A percentile compares a stretch with the other conserved stretches of the same genome.
These are phyloP conservation scores for Sminthurides aquaticus DNA, from an alignment of 2,888 invertebrate species.

Conservation along the genomic window DNA sequence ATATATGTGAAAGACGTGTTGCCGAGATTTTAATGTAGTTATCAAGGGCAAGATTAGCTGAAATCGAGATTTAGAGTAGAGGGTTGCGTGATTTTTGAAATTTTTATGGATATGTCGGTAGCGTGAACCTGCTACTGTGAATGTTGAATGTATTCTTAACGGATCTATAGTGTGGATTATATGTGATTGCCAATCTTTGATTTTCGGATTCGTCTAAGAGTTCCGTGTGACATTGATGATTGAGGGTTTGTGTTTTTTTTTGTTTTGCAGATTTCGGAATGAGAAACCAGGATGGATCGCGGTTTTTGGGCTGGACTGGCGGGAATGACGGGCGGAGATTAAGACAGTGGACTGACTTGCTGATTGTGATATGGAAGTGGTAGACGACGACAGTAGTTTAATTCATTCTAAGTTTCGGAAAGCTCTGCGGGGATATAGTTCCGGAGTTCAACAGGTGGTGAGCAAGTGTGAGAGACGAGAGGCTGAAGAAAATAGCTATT, in stretches of 20 bases:
- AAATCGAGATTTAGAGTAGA: too few relatives aligned
- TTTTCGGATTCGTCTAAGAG: too few relatives aligned
- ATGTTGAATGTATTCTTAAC: too few relatives aligned
- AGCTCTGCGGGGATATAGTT: slow-evolving; percentile 35
- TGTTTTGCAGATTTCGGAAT: slow-evolving; percentile 32
- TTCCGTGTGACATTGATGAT: too few relatives aligned
- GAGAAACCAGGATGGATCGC: slow-evolving; percentile 21
- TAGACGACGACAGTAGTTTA: slow-evolving; percentile 38
- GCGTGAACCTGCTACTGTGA: too few relatives aligned
- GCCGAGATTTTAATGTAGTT: too few relatives aligned
- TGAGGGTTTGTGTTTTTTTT: slow-evolving; percentile 13
- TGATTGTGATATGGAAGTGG: slow-evolving; percentile 40
- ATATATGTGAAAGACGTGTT: too few relatives aligned
- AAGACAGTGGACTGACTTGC: slow-evolving; percentile 16
- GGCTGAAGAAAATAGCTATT: background rate
- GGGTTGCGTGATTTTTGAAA: too few relatives aligned
- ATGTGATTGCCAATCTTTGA: too few relatives aligned
- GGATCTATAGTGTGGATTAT: too few relatives aligned
- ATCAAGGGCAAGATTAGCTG: too few relatives aligned
- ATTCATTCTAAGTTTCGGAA: slow-evolving; percentile 43
- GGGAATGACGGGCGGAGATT: slow-evolving; percentile 16
- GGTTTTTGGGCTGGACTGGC: slow-evolving; percentile 15
- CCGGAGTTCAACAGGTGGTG: slow-evolving; percentile 10
- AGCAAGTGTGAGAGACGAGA: slow-evolving; percentile 15
- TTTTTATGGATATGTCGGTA: too few relatives aligned